phyloP scores from a whole-genome alignment of 2,797 vertebrate species.

The Nasua narica region DNA sequence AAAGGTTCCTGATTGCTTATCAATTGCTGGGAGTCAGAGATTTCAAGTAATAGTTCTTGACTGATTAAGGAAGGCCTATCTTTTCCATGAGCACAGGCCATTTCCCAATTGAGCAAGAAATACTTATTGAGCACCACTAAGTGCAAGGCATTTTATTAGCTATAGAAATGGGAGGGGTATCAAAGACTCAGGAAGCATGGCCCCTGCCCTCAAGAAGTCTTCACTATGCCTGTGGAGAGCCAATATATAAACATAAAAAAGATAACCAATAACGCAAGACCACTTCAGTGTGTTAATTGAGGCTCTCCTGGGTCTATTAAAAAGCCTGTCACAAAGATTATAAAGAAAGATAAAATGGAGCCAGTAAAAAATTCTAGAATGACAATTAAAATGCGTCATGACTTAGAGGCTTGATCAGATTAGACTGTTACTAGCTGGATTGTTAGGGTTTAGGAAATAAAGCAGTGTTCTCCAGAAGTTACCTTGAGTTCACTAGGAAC shows the following conservation, averaged over 20 bases:
- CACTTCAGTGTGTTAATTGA: not conserved
- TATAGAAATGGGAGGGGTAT: not conserved
- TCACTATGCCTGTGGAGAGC: not conserved
- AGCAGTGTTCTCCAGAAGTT: not conserved
- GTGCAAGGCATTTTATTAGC: not conserved
- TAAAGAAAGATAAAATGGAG: conserved; percentile 20
- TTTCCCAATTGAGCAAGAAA: not conserved
- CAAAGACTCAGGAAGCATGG: not conserved
- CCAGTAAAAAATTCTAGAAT: not conserved
- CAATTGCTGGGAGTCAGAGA: not conserved
- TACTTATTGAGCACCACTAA: not conserved
- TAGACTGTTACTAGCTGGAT: not conserved
- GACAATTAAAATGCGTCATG: not conserved
- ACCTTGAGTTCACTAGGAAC: not conserved
- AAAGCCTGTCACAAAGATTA: conserved; percentile 1
- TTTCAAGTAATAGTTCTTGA: not conserved
- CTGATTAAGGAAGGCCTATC: not conserved
- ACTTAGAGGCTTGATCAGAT: not conserved
- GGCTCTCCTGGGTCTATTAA: not conserved
- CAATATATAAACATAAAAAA: not conserved
- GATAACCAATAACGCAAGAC: not conserved
- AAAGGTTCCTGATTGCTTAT: not conserved
- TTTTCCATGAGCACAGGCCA: not conserved
- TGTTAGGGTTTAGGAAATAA: not conserved
- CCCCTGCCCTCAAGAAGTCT: not conserved